Evolutionary conservation across 1,140 invertebrate genomes (phyloP), one percentile per base, ranked within the genome.

Genomic region (Onthophagus taurus): DNA sequence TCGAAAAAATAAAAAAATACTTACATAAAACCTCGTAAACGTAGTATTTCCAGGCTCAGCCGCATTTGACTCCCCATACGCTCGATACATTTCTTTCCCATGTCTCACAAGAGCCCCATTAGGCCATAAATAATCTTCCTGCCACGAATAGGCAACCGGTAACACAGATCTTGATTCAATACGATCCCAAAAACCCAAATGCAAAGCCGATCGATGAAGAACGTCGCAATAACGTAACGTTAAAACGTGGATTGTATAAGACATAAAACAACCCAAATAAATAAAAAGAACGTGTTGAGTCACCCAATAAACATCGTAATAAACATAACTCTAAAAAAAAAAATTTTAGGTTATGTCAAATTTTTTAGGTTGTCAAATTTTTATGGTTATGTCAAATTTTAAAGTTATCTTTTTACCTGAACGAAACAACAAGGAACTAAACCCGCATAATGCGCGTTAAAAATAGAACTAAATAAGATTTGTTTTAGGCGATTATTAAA

Each of bases 361-460:
- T 39, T 42, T 19, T 24, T 26, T 7, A 26, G n/a, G 24, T 7
- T 26, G 24, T 26, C 24, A 26, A 7, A 26, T 26, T 26, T 26
- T 26, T 26, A 26, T 7, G n/a, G 24, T 7, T n/a, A 26, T 7
- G 7, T 26, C 24, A 26, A 26, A 26, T n/a, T 26, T 26, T 26
- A 7, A 26, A 7, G 7, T 26, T 26, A 26, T 26, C 7, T 26
- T 47, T 64, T 64, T 65, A 88, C 85, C 73, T 85, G 80, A 16
- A 84, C 82, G 74, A 93, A 89, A 57, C 83, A 83, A 55, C 90
- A 85, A 0, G 93, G 93, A 16, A 96, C 79, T 61, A 95, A 85
- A 44, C 82, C 85, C 51, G 85, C 81, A 64, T 95, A 92, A 61
- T 96, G 97, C 0, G 90, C 87, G 54, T 85, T 89, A 2, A 89